Base-by-base conservation (phyloP, 23 tunicate genomes). In the Clavelina lepadiformis region DNA sequence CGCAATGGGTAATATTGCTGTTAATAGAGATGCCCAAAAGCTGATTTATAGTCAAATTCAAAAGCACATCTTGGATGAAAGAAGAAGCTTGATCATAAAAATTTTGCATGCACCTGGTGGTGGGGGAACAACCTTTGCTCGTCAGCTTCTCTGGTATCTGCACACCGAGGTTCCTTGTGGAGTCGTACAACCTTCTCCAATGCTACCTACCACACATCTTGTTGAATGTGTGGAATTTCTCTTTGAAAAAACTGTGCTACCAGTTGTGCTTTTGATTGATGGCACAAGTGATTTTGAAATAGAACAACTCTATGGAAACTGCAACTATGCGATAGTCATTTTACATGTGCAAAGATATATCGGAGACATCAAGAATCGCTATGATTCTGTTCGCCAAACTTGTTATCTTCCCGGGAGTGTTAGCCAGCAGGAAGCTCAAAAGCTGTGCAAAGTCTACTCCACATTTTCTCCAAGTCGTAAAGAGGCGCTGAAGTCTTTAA, bases 51-150 rank as follows among this genome's bases (percentile, higher is more conserved):
- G 64, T 2, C 34, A 23, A 54, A 26, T 79, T 8, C 24, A 69
- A 61, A 30, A 34, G 4, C 55, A 59, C 13, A 34, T 44, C 23
- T 5, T 80, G 0, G 35, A 61, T 0, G 51, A 61, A 28, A 36
- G 77, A 22, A 31, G 72, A 26, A 50, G 72, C 3, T 26, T 66
- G 46, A 36, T 71, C 1, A 38, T 80, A 4, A 63, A 54, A 0
- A 22, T 80, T 35, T 52, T 28, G 18, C 87, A 80, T 51, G 51
- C 87, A 1, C 87, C 87, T 1, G 78, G 87, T 20, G 76, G 87
- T 54, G 87, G 87, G 5, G 87, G 87, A 35, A 71, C 78, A 3
- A 80, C 87, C 23, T 51, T 80, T 52, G 66, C 71, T 63, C 75
- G 87, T 19, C 71, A 64, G 32, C 24, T 80, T 1, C 58, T 80